Evolutionary conservation across 2,113 vertebrate species (phyloP).

Genomic region (Bubo scandiacus): DNA sequence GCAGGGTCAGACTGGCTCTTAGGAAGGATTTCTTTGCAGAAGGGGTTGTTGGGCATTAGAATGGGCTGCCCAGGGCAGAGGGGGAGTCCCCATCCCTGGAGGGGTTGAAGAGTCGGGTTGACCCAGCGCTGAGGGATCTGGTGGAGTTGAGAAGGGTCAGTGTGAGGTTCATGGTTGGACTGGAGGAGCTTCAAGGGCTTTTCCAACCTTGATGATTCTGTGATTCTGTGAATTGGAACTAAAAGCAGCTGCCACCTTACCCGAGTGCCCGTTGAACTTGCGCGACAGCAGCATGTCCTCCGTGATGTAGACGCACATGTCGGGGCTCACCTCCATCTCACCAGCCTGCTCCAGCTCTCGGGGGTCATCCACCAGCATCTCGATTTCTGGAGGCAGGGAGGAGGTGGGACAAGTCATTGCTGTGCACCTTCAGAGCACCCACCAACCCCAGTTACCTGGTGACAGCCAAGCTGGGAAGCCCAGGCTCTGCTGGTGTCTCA

Average conservation of each 20-base stretch:
- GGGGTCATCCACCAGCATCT: slow-evolving; percentile 98
- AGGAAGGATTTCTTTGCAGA: too few species aligned
- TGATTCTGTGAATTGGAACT: background rate
- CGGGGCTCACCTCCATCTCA: slow-evolving; percentile 89
- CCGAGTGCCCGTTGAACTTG: slow-evolving; percentile 90
- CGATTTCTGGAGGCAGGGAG: slow-evolving; percentile 81
- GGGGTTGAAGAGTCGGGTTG: too few species aligned
- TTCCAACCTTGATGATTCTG: too few species aligned
- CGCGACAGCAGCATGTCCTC: slow-evolving; percentile 94
- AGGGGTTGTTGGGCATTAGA: too few species aligned
- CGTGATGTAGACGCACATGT: slow-evolving; percentile 96
- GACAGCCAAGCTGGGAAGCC: background rate
- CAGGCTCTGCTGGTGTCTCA: background rate
- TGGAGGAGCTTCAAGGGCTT: too few species aligned
- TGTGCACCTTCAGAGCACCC: fast-evolving
- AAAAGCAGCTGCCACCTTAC: slow-evolving; percentile 54
- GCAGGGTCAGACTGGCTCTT: too few species aligned
- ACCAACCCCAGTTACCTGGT: fast-evolving
- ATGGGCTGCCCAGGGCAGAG: too few species aligned
- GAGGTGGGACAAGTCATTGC: background rate
- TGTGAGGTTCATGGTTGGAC: too few species aligned
- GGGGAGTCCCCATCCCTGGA: too few species aligned
- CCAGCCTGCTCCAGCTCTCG: slow-evolving; percentile 90
- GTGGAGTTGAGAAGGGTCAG: too few species aligned
- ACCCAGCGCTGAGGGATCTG: too few species aligned